phyloP scores from a whole-genome alignment of 2,113 vertebrate species.

The Eidolon helvum region DNA sequence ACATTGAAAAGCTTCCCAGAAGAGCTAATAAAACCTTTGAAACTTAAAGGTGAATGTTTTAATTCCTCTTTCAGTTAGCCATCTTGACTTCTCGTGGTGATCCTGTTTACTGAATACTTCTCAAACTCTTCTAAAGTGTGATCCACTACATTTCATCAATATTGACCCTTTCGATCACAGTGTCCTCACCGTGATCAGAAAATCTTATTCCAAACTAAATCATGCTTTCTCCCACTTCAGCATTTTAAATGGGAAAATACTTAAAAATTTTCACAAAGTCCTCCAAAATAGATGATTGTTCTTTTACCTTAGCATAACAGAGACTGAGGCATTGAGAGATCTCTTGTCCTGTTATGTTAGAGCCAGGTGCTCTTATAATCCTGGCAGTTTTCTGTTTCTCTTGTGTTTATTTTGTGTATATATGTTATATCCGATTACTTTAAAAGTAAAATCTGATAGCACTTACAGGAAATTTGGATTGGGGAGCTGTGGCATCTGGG shows the following conservation, averaged over 20 bases:
- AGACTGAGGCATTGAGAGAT: not conserved
- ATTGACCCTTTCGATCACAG: not conserved
- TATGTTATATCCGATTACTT: not conserved
- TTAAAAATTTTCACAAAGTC: not conserved
- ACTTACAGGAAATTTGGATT: not conserved
- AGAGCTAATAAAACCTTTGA: not conserved
- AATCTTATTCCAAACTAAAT: not conserved
- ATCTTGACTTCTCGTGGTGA: not conserved
- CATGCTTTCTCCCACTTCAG: not conserved
- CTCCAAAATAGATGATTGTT: not conserved
- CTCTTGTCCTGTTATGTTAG: not conserved
- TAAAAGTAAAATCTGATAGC: not conserved
- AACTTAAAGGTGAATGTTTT: not conserved
- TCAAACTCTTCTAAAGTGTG: not conserved
- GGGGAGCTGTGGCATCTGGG: not conserved
- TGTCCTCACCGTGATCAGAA: not conserved
- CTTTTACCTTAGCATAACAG: not conserved
- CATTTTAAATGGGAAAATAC: not conserved
- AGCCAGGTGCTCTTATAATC: not conserved
- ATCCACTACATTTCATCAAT: not conserved
- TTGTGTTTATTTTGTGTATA: not conserved
- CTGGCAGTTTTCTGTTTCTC: not conserved
- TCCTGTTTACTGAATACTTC: not conserved
- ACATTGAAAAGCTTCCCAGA: constrained; percentile 37
- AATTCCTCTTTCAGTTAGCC: not conserved